Conservation (phyloP, 1,140 invertebrate species). For the Cotesia chilonis region DNA sequence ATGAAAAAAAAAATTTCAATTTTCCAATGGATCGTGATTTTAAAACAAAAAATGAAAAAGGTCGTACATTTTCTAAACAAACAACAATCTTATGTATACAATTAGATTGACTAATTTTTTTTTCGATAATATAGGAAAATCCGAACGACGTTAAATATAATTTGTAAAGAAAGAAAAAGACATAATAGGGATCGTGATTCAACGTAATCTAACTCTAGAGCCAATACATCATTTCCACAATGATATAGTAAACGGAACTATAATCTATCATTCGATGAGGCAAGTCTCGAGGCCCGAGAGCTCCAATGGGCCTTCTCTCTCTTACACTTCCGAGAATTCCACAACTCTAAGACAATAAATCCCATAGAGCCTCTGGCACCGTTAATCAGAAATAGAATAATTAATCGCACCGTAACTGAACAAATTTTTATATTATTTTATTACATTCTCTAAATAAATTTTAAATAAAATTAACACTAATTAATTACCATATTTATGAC, state of each 20-base stretch:
- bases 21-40: too few species aligned
- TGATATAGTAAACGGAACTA: constrained; percentile 33
- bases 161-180: constrained; percentile 43
- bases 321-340: constrained; percentile 29
- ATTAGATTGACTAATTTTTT: not conserved
- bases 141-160: constrained; percentile 35
- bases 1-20: too few species aligned
- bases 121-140: not conserved
- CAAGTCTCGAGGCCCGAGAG: constrained; percentile 14
- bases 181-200: constrained; percentile 48
- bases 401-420: constrained; percentile 25
- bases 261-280: constrained; percentile 25
- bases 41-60: too few species aligned
- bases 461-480: not conserved
- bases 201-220: constrained; percentile 41
- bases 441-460: not conserved
- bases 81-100: not conserved
- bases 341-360: constrained; percentile 30
- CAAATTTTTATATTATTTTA: not conserved
- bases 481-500: too few species aligned
- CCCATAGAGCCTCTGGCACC: constrained; percentile 4
- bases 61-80: too few species aligned
- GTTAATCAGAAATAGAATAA: constrained; percentile 35
- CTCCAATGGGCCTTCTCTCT: constrained; percentile 3
- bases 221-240: constrained; percentile 33